Percentiles rank a stretch among this genome's conserved stretches.
Conservation (phyloP, 2,113 vertebrate species). For the Deroptyus accipitrinus region DNA sequence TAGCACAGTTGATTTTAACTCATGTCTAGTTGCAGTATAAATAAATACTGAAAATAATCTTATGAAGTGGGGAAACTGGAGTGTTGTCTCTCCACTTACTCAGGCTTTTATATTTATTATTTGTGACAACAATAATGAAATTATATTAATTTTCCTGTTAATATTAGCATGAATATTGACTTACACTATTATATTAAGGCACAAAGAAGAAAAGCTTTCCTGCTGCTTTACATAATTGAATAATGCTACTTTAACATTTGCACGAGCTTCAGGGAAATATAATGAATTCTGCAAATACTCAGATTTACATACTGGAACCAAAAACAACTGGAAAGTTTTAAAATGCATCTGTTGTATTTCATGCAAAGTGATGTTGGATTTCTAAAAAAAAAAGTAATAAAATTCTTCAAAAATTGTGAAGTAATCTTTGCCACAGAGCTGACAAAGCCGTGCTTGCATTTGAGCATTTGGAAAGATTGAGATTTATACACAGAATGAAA, state of each 20-base stretch:
- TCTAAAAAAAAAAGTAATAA: neutral
- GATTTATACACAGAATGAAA: neutral
- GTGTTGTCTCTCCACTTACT: neutral
- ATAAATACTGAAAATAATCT: neutral
- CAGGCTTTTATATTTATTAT: neutral
- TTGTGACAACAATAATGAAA: conserved; percentile 26
- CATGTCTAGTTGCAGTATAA: neutral
- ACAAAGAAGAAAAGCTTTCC: conserved; percentile 30
- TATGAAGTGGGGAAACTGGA: neutral
- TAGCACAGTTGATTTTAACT: neutral
- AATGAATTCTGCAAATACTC: conserved; percentile 41
- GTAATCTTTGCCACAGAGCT: neutral
- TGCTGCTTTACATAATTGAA: conserved; percentile 55
- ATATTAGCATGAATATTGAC: conserved; percentile 36
- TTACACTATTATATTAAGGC: conserved; percentile 32
- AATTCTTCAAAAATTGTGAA: neutral
- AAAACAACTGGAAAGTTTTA: neutral
- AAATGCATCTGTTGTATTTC: neutral
- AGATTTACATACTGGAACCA: neutral
- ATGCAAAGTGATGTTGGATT: neutral
- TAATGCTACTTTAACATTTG: conserved; percentile 37
- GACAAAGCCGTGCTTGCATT: neutral
- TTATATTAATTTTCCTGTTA: conserved; percentile 29
- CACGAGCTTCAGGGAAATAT: conserved; percentile 20
- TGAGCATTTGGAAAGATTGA: neutral